Evolutionary conservation across 2,888 invertebrate genomes (phyloP).

Genomic region (Venustoraphidia nigricollis): DNA sequence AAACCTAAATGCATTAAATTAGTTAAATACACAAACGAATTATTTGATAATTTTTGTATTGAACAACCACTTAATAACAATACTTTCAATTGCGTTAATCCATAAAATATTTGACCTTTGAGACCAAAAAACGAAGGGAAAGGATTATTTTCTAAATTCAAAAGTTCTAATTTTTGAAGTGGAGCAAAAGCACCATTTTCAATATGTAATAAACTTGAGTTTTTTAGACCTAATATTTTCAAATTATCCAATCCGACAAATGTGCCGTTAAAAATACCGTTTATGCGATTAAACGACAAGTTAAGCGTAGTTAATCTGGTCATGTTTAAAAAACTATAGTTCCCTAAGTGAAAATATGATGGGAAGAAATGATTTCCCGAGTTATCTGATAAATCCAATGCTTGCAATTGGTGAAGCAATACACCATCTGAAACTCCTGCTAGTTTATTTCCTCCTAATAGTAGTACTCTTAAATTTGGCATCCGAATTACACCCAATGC

Average conservation of each 20-base stretch:
- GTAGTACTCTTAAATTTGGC: slow-evolving; percentile 33
- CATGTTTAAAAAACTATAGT: slow-evolving; percentile 33
- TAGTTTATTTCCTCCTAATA: slow-evolving; percentile 36
- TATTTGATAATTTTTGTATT: slow-evolving; percentile 28
- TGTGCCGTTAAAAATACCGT: slow-evolving; percentile 31
- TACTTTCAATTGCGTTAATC: slow-evolving; percentile 31
- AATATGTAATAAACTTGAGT: slow-evolving; percentile 34
- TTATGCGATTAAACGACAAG: slow-evolving; percentile 36
- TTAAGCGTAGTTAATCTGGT: slow-evolving; percentile 32
- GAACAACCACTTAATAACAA: slow-evolving; percentile 34
- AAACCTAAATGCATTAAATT: slow-evolving; percentile 34
- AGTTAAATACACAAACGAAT: slow-evolving; percentile 33
- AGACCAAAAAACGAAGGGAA: slow-evolving; percentile 29
- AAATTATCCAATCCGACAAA: slow-evolving; percentile 35
- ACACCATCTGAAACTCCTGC: slow-evolving; percentile 34
- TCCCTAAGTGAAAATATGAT: slow-evolving; percentile 34
- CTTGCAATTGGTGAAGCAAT: slow-evolving; percentile 29
- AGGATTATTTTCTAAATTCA: slow-evolving; percentile 39
- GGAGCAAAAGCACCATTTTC: slow-evolving; percentile 31
- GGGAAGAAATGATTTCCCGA: slow-evolving; percentile 28
- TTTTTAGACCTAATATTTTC: slow-evolving; percentile 33
- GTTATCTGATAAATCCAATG: slow-evolving; percentile 36
- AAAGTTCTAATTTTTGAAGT: slow-evolving; percentile 28
- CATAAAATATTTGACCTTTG: slow-evolving; percentile 29
- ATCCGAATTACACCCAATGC: slow-evolving; percentile 32